Conservation (phyloP, 2,113 vertebrate genomes). For the Pimephales promelas region DNA sequence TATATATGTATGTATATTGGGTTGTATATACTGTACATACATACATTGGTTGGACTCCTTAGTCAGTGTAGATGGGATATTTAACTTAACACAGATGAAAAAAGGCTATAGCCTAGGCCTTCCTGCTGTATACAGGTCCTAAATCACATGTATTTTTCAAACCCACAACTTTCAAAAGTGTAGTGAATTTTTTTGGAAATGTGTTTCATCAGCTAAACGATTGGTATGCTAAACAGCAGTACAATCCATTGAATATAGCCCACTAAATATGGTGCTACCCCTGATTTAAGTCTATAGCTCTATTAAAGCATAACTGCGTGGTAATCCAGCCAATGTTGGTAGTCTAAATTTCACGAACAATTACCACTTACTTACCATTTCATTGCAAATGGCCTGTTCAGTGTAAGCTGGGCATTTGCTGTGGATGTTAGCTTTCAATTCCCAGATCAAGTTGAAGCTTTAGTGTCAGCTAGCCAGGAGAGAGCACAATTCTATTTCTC, state of each 20-base stretch:
- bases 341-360: conserved; percentile 5
- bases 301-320: not conserved
- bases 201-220: not conserved
- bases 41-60: too few species aligned
- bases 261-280: not conserved
- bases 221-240: not conserved
- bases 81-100: not conserved
- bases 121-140: not conserved
- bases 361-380: not conserved
- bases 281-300: too few species aligned
- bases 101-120: too few species aligned
- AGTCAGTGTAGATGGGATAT: not conserved
- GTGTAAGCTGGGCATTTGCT: not conserved
- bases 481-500: not conserved
- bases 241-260: not conserved
- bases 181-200: not conserved
- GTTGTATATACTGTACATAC: too few species aligned
- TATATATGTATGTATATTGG: too few species aligned
- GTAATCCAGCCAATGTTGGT: not conserved
- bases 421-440: conserved; percentile 3
- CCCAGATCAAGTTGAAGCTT: conserved; percentile 9
- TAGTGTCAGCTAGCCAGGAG: not conserved
- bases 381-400: conserved; percentile 8
- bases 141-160: not conserved
- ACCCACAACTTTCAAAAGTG: not conserved